phyloP scores from a whole-genome alignment of 2,888 invertebrate species.

The Hipparchia semele region DNA sequence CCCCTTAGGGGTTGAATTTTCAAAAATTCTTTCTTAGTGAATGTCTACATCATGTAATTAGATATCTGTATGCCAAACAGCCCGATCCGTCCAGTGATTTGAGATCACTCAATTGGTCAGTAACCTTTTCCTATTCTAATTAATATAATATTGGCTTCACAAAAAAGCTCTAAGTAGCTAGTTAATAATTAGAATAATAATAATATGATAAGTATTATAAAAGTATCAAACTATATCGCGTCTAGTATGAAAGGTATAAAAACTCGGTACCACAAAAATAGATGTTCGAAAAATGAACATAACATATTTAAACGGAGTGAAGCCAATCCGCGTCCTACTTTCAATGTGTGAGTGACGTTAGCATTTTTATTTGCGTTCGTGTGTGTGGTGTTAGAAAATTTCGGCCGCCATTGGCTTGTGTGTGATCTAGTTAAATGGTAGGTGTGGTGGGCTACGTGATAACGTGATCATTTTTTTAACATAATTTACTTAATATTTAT shows the following conservation, averaged over 20 bases:
- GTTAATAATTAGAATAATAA: not conserved
- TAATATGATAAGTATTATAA: not conserved
- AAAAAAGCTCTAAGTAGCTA: not conserved
- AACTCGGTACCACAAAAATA: slow-evolving; percentile 77
- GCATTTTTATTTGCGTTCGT: slow-evolving; percentile 40
- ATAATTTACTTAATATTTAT: not conserved
- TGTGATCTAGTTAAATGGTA: slow-evolving; percentile 23
- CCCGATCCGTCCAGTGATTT: no score
- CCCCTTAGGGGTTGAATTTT: no score
- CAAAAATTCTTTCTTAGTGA: no score
- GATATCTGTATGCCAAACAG: no score
- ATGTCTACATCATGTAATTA: no score
- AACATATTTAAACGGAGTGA: slow-evolving; percentile 56
- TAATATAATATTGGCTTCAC: not conserved
- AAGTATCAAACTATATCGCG: slow-evolving; percentile 56
- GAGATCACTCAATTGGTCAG: no score
- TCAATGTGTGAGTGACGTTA: slow-evolving; percentile 53
- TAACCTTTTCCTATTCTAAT: no score
- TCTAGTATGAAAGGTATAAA: slow-evolving; percentile 62
- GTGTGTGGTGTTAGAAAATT: slow-evolving; percentile 37
- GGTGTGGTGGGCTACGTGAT: slow-evolving; percentile 11
- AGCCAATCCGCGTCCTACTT: slow-evolving; percentile 56
- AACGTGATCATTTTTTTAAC: slow-evolving; percentile 5
- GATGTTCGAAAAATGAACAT: slow-evolving; percentile 75
- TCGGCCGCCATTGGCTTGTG: slow-evolving; percentile 34